Evolutionary conservation across 2,888 invertebrate species (phyloP), one percentile per base, ranked within the genome.

Genomic region (Spodoptera exigua): DNA sequence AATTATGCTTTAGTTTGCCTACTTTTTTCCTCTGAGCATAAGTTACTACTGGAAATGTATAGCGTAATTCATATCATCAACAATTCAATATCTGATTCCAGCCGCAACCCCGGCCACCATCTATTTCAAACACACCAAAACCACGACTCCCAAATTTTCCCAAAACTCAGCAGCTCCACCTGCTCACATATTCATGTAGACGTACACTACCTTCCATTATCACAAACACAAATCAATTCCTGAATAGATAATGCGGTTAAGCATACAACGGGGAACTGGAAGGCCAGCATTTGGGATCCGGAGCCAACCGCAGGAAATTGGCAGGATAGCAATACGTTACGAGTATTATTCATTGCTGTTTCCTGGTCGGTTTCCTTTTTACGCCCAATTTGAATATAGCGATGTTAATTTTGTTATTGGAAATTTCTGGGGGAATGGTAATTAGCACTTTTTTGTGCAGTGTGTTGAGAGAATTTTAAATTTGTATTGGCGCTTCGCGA

Each of bases 261-360:
- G 79, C 79, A 62, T 61, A 74, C 61, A 48, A 40, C 58, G 64
- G 71, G 72, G 68, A 77, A 54, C 75, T 69, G 64, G 63, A 66
- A 70, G 51, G 70, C 69, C 56, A 72, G 51, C 52, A 54, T 70
- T 79, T 48, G 61, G 70, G 74, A 72, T 74, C 76, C 78, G 78
- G 67, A 65, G 71, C 46, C 44, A 56, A 74, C 73, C 61, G 55
- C 68, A 83, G 85, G 83, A 85, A 80, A 86, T 83, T 82, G 77
- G 70, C 64, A 72, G 75, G 77, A 79, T 75, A 77, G 83, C 84
- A 78, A 80, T 83, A 82, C 79, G 76, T 82, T 79, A 81, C 76
- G 61, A 70, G 78, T 79, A 81, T 81, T 81, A 85, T 85, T 83
- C 78, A 78, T 77, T 65, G 78, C 66, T 72, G 71, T 73, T 74